These are phyloP conservation scores for Drosophila ananassae DNA, from an alignment of 1,140 invertebrate species.

Conservation along the genomic window DNA sequence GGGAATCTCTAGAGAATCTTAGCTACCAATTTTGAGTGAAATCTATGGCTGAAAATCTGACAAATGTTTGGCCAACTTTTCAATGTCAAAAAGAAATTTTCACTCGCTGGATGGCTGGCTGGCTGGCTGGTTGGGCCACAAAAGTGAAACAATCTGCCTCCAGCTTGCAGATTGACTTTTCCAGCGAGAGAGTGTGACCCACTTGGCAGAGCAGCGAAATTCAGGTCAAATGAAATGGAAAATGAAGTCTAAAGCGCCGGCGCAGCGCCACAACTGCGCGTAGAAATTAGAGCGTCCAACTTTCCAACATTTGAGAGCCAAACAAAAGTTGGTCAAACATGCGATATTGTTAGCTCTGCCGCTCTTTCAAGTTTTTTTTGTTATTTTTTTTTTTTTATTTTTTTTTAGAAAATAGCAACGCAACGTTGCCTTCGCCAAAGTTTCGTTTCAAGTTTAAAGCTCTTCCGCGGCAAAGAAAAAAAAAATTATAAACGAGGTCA, in stretches of 20 bases:
- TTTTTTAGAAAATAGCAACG: slow-evolving; percentile 74
- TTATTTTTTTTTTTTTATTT: not conserved
- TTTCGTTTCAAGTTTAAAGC: slow-evolving; percentile 82
- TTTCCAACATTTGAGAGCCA: slow-evolving; percentile 54
- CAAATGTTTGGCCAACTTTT: slow-evolving; percentile 69
- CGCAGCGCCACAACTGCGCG: slow-evolving; percentile 53
- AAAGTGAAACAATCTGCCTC: slow-evolving; percentile 66
- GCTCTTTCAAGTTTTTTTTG: not conserved
- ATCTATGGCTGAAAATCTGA: not conserved
- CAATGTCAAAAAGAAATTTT: slow-evolving; percentile 75
- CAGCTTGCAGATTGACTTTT: slow-evolving; percentile 55
- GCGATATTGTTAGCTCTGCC: slow-evolving; percentile 34
- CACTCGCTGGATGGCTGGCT: slow-evolving; percentile 9
- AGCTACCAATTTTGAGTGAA: slow-evolving; percentile 21
- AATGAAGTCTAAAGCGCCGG: slow-evolving; percentile 60
- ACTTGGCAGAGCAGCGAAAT: slow-evolving; percentile 70
- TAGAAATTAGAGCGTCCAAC: slow-evolving; percentile 75
- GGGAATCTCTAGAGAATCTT: not conserved
- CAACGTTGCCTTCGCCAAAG: slow-evolving; percentile 45
- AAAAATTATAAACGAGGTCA: slow-evolving; percentile 70
- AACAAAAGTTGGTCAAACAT: slow-evolving; percentile 73
- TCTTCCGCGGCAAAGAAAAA: slow-evolving; percentile 67
- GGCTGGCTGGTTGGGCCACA: slow-evolving; percentile 41
- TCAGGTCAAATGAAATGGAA: slow-evolving; percentile 83
- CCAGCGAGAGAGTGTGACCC: slow-evolving; percentile 63